phyloP scores from a whole-genome alignment of 1,140 invertebrate species.

The Brachionus plicatilis region DNA sequence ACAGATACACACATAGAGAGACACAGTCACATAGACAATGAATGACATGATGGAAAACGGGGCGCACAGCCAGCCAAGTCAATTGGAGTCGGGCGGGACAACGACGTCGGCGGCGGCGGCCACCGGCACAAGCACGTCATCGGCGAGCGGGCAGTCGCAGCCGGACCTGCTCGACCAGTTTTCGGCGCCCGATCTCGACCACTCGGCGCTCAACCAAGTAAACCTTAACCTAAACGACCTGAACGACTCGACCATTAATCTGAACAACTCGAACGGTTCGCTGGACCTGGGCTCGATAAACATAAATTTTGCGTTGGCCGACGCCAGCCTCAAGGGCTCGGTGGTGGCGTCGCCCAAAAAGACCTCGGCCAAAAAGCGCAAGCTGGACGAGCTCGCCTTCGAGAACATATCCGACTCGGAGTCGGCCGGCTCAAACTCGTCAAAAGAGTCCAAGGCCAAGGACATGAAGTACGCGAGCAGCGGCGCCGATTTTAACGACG shows the following conservation, averaged over 20 bases:
- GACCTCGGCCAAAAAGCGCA: background rate
- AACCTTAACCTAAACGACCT: slow-evolving; percentile 5
- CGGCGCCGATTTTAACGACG: background rate
- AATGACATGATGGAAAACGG: slow-evolving; percentile 16
- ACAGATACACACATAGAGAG: background rate
- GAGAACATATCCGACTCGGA: slow-evolving; percentile 27
- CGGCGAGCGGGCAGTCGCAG: no score
- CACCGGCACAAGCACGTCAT: no score
- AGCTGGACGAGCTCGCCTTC: background rate
- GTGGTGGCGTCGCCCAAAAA: background rate
- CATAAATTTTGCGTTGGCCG: background rate
- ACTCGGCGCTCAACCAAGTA: background rate
- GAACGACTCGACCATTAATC: slow-evolving; percentile 21
- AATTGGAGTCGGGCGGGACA: background rate
- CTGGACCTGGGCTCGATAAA: background rate
- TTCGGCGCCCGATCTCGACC: background rate
- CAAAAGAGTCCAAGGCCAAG: background rate
- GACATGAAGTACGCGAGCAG: background rate
- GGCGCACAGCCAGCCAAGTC: background rate
- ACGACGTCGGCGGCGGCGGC: no score
- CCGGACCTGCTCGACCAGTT: background rate
- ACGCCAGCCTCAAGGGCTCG: background rate
- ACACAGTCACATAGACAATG: background rate
- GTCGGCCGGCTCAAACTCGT: background rate
- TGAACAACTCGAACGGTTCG: slow-evolving; percentile 25